These are phyloP conservation scores for Percina caprodes DNA, from an alignment of 2,113 vertebrate genomes.

Conservation along the genomic window DNA sequence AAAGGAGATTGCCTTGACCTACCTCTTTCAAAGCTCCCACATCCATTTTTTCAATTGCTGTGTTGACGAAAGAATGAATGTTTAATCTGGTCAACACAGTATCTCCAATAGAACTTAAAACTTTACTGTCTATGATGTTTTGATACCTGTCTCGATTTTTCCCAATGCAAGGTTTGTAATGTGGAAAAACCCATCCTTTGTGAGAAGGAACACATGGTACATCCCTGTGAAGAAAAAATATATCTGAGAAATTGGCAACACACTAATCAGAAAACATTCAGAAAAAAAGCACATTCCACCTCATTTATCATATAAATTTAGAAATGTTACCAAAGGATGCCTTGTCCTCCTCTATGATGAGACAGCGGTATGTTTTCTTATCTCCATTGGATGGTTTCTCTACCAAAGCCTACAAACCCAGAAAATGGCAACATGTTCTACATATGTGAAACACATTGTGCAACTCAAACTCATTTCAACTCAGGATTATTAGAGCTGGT, in stretches of 20 bases:
- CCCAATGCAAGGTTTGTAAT: constrained; percentile 89
- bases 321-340: constrained; percentile 82
- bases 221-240: constrained; percentile 79
- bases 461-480: neutral
- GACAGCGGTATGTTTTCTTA: constrained; percentile 85
- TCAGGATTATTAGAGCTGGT: neutral
- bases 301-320: neutral
- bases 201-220: constrained; percentile 89
- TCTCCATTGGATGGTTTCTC: constrained; percentile 75
- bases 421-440: constrained; percentile 1
- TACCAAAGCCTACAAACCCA: constrained; percentile 83
- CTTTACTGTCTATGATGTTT: neutral
- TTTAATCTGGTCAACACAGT: constrained; percentile 6
- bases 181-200: constrained; percentile 89
- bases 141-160: constrained; percentile 88
- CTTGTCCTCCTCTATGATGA: constrained; percentile 87
- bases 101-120: neutral
- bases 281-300: neutral
- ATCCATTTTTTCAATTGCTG: constrained; percentile 90
- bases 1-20: constrained; percentile 9
- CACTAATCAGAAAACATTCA: neutral
- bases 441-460: neutral
- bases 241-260: neutral
- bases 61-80: constrained; percentile 27
- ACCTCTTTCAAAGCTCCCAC: constrained; percentile 86